These are phyloP conservation scores for Ailuropoda melanoleuca DNA, from an alignment of 2,113 vertebrate genomes.

Conservation along the genomic window DNA sequence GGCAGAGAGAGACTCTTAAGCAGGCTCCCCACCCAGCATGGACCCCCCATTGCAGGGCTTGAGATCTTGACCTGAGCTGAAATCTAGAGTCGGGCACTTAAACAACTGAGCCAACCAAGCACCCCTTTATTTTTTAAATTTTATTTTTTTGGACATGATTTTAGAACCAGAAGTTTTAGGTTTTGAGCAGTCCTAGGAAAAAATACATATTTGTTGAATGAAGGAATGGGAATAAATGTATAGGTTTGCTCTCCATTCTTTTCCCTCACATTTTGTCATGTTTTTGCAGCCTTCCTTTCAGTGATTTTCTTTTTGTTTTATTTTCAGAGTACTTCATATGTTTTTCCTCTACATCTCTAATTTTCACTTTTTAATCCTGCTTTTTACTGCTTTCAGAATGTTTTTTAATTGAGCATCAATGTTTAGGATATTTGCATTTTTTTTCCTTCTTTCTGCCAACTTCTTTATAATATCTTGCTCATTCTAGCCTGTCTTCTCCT, in stretches of 20 bases:
- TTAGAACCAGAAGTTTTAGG: background rate
- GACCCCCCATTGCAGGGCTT: background rate
- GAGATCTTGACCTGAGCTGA: background rate
- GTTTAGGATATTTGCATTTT: background rate
- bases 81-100: background rate
- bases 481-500: background rate
- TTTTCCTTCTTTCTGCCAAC: background rate
- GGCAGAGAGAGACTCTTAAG: background rate
- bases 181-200: background rate
- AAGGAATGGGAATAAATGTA: background rate
- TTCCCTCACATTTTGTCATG: background rate
- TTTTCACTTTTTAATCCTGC: background rate
- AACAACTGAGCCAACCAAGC: background rate
- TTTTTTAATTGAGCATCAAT: background rate
- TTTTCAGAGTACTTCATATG: background rate
- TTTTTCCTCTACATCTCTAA: background rate
- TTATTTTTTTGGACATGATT: background rate
- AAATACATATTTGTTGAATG: background rate
- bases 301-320: background rate
- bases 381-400: background rate
- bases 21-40: background rate
- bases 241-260: background rate
- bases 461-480: background rate
- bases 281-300: background rate
- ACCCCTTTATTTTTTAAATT: background rate